phyloP scores from a whole-genome alignment of 2,113 vertebrate species.

The Channa maculata region DNA sequence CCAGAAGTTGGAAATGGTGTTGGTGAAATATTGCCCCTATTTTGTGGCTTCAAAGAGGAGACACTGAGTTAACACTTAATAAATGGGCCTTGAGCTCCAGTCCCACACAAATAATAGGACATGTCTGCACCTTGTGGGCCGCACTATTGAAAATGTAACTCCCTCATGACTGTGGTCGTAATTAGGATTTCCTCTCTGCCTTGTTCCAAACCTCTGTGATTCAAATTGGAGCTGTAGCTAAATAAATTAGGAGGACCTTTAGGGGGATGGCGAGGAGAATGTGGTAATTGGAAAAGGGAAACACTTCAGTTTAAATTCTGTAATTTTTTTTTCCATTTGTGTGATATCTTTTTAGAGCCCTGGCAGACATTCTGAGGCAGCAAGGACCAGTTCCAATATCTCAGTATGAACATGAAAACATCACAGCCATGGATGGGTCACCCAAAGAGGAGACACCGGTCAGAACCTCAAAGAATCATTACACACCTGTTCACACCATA shows the following conservation, averaged over 20 bases:
- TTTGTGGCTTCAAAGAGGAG: slow-evolving; percentile 17
- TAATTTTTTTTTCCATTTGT: background rate
- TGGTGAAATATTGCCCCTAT: slow-evolving; percentile 39
- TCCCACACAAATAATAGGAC: slow-evolving; percentile 12
- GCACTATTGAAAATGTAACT: slow-evolving; percentile 30
- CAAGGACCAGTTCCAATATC: slow-evolving; percentile 93
- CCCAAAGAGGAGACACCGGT: slow-evolving; percentile 96
- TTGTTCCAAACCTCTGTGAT: slow-evolving; percentile 20
- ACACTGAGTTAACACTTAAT: slow-evolving; percentile 7
- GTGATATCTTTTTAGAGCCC: slow-evolving; percentile 86
- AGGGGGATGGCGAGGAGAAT: background rate
- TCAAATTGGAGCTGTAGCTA: slow-evolving; percentile 47
- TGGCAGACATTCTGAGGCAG: slow-evolving; percentile 97
- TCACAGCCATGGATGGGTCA: slow-evolving; percentile 90
- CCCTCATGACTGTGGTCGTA: slow-evolving; percentile 35
- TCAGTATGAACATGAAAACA: slow-evolving; percentile 95
- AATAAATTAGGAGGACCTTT: slow-evolving; percentile 50
- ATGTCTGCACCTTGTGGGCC: slow-evolving; percentile 23
- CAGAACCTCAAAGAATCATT: slow-evolving; percentile 94
- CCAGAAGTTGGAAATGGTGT: background rate
- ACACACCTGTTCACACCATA: slow-evolving; percentile 91
- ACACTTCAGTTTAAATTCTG: background rate
- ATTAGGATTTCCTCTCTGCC: slow-evolving; percentile 50
- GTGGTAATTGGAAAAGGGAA: slow-evolving; percentile 15
- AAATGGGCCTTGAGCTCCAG: slow-evolving; percentile 24